A percentile compares a stretch with the other conserved stretches of the same genome.
phyloP scores from a whole-genome alignment of 2,797 vertebrate genomes.

The Emydoidea blandingii region DNA sequence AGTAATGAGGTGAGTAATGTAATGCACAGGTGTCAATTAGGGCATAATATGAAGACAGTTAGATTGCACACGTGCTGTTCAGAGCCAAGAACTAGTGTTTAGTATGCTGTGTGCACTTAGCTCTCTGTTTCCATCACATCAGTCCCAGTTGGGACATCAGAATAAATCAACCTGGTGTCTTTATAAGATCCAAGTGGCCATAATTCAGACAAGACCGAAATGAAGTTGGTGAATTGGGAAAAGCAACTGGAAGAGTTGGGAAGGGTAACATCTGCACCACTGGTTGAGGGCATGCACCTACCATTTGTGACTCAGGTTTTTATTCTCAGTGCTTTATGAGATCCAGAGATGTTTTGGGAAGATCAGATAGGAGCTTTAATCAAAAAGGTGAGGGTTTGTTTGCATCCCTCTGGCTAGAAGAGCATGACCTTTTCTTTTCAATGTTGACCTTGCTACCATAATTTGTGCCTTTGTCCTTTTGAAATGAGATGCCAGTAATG shows the following conservation, averaged over 20 bases:
- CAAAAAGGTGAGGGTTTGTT: accelerated
- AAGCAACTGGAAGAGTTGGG: not conserved
- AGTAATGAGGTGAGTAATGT: not conserved
- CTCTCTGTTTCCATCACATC: not conserved
- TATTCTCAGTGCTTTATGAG: not conserved
- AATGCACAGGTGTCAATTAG: not conserved
- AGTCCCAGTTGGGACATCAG: not conserved
- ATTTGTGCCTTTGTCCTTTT: not conserved
- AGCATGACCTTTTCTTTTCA: not conserved
- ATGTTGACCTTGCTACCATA: accelerated
- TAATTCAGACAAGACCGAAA: not conserved
- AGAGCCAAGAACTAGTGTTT: not conserved
- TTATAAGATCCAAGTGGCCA: accelerated
- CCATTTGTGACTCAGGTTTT: not conserved
- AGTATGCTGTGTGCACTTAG: not conserved
- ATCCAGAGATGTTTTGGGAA: not conserved
- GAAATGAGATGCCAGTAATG: not conserved
- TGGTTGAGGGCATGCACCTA: not conserved
- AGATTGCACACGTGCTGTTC: not conserved
- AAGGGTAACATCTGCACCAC: not conserved
- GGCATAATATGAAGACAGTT: accelerated
- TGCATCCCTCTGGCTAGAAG: not conserved
- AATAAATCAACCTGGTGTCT: not conserved
- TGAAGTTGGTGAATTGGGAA: not conserved
- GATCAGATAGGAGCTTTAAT: not conserved